phyloP scores from a whole-genome alignment of 2,797 vertebrate species.

The Glyptemys insculpta region DNA sequence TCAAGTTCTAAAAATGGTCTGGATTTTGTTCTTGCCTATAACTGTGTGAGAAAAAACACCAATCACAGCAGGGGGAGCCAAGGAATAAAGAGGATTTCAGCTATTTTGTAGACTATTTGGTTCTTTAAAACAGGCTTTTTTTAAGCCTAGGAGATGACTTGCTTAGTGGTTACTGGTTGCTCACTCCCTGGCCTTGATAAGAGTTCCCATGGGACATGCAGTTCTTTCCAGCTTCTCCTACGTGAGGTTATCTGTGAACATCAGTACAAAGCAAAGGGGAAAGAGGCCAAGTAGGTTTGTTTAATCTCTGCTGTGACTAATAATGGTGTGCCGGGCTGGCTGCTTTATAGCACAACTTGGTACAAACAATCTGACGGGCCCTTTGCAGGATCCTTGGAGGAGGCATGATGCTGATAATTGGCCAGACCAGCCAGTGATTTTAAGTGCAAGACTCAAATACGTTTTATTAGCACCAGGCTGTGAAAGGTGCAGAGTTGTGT shows the following conservation, averaged over 20 bases:
- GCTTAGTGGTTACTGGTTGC: conserved; percentile 55
- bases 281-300: conserved; percentile 71
- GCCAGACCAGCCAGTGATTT: not conserved
- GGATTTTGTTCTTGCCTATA: not conserved
- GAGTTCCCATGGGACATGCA: conserved; percentile 68
- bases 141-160: conserved; percentile 54
- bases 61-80: conserved; percentile 15
- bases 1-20: conserved; percentile 6
- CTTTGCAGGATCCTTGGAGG: conserved; percentile 9
- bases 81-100: conserved; percentile 31
- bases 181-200: conserved; percentile 60
- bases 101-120: conserved; percentile 39
- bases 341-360: not conserved
- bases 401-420: not conserved
- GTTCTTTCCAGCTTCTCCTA: conserved; percentile 64
- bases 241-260: conserved; percentile 63
- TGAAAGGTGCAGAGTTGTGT: not conserved
- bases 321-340: conserved; percentile 39
- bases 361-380: not conserved
- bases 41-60: not conserved
- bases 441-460: not conserved
- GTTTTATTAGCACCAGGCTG: not conserved
- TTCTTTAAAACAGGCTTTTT: conserved; percentile 35
- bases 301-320: conserved; percentile 71
- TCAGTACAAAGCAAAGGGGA: conserved; percentile 64